Evolutionary conservation across 2,113 vertebrate genomes (phyloP).

Genomic region (Rhinoptilus africanus): DNA sequence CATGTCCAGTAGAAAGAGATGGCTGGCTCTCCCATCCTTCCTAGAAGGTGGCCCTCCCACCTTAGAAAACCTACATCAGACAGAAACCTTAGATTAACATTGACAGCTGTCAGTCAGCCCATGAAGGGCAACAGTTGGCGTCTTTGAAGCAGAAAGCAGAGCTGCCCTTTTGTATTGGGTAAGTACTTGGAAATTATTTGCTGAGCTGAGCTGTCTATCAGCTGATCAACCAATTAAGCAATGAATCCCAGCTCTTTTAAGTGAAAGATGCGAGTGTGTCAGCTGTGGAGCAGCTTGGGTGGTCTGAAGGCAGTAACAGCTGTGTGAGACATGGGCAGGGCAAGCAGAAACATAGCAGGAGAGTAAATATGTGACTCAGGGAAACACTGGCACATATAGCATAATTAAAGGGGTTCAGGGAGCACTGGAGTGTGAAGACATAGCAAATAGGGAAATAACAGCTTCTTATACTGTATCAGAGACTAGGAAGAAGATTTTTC

Average conservation of each 20-base stretch:
- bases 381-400: neutral
- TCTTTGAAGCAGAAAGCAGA: neutral
- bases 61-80: neutral
- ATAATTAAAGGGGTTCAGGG: conserved; percentile 2
- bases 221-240: conserved; percentile 37
- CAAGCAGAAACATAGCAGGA: conserved; percentile 3
- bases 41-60: too few relatives aligned
- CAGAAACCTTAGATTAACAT: neutral
- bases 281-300: conserved; percentile 49
- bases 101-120: neutral
- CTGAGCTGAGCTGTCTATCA: conserved; percentile 14
- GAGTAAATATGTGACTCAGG: neutral
- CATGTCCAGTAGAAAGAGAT: neutral
- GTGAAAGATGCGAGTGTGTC: neutral
- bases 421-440: neutral
- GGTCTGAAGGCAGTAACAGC: conserved; percentile 52
- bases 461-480: conserved; percentile 25
- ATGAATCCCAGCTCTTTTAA: neutral
- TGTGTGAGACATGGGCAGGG: neutral
- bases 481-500: neutral
- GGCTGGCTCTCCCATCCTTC: neutral
- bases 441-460: conserved; percentile 33
- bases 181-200: conserved; percentile 59
- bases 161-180: neutral
- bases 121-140: neutral